Base-by-base conservation (phyloP, 2,113 vertebrate genomes). In the Myotis lucifugus region DNA sequence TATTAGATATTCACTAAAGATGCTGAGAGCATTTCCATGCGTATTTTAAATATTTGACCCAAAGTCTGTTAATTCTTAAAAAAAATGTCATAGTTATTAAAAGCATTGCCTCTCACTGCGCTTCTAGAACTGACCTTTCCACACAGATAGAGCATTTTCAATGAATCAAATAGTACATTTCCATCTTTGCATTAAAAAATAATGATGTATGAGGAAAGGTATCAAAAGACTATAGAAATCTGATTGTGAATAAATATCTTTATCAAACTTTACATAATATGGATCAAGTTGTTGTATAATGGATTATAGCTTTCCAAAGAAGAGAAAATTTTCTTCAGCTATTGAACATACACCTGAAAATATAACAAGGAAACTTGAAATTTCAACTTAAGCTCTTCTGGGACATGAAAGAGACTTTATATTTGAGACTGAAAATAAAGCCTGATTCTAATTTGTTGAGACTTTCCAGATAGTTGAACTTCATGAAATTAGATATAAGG, bases 1-100 rank as follows among this genome's bases (percentile, higher is more conserved):
- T 84, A 92, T 1, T 11, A 85, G 81, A 64, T 78, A 94, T 79
- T 90, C 42, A 29, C 64, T 93, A 42, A 96, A 95, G 64, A 93
- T 85, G 82, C 21, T 72, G 32, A 95, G 79, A 74, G 46, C 89
- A 97, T 97, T 95, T 95, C 94, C 87, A 23, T 95, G 77, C 87
- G 83, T 79, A 74, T 96, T 97, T 89, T 76, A 95, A 88, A 70
- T 85, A 93, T 78, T 94, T 93, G 54, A 90, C 56, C 42, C 29
- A 88, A 81, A 79, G 95, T 90, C 61, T 91, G 93, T 97, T 97
- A 96, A 97, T 97, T 97, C 96, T 93, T 96, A 96, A 97, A 97
- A 97, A 98, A 85, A 97, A 69, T 93, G 73, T 88, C 73, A 93
- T 70, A 93, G 88, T 97, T 97, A 95, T 97, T 97, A 96, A 98